A percentile compares a stretch with the other conserved stretches of the same genome.
Evolutionary conservation across 2,888 invertebrate genomes (phyloP).

Genomic region (Eucera pruinosa): DNA sequence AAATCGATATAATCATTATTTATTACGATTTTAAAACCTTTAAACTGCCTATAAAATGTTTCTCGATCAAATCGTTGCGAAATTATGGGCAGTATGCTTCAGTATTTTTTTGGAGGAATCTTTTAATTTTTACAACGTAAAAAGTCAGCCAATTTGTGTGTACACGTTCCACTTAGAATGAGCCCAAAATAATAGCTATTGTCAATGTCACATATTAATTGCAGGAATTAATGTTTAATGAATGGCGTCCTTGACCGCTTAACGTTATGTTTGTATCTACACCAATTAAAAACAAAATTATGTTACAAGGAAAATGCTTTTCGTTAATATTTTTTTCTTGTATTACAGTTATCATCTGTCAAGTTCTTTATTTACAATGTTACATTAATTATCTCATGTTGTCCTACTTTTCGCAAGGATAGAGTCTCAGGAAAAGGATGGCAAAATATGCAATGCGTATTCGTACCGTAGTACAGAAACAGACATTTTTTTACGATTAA

Average conservation of each 20-base stretch:
- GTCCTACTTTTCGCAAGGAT: no score
- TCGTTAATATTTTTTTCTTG: background rate
- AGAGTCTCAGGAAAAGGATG: background rate
- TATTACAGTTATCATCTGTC: slow-evolving; percentile 1
- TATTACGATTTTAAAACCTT: background rate
- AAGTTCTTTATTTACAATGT: no score
- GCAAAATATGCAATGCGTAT: background rate
- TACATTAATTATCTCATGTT: no score
- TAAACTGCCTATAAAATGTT: background rate
- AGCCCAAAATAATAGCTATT: background rate
- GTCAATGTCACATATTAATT: background rate
- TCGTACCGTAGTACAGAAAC: no score
- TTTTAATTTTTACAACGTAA: background rate
- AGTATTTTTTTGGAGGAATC: no score
- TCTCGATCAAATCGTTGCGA: background rate
- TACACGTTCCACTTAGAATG: background rate
- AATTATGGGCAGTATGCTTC: background rate
- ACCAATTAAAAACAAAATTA: slow-evolving; percentile 11
- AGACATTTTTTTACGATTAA: no score
- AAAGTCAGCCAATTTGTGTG: background rate
- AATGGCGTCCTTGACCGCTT: slow-evolving; percentile 2
- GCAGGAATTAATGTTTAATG: background rate
- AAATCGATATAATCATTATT: background rate
- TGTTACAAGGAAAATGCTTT: slow-evolving; percentile 6
- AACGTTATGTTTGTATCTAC: background rate